Base-by-base conservation (phyloP, 2,797 vertebrate species). In the Fistularia tabacaria region DNA sequence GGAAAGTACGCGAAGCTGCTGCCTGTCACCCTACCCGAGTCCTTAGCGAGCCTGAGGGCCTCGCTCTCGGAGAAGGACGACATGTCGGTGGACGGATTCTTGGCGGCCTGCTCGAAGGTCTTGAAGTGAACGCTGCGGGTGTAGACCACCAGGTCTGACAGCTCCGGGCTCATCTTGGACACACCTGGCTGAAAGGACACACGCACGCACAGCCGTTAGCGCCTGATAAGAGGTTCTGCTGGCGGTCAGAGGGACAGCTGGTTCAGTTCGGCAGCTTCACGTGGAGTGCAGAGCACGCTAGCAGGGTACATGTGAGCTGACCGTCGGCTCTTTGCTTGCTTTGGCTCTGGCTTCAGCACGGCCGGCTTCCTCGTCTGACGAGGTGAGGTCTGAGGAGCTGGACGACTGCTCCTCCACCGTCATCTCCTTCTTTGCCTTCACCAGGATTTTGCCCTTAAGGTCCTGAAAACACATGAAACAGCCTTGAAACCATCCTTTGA, bases 21-120 rank as follows among this genome's bases (percentile, higher is more conserved):
- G 25, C 2, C 25, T 5, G 25, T 25, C 25, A 39, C 14, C 65
- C 0, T 85, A 98, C 96, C 95, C 15, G 90, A 89, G 54, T 96
- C 94, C 65, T 90, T 94, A 51, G 90, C 84, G 46, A 91, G 81
- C 59, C 89, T 92, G 68, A 92, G 90, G 8, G 95, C 95, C 60
- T 94, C 92, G 56, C 92, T 93, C 76, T 98, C 96, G 0, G 90
- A 94, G 87, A 98, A 93, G 13, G 95, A 98, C 8, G 92, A 93
- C 76, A 98, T 81, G 52, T 95, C 83, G 1, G 64, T 84, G 13
- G 83, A 41, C 4, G 91, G 84, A 62, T 56, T 88, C 46, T 63
- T 89, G 45, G 75, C 70, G 0, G 90, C 86, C 0, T 81, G 71
- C 39, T 88, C 78, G 15, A 95, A 91, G 63, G 77, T 77, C 0